phyloP scores from a whole-genome alignment of 1,140 invertebrate species.

The Drosophila parvula region DNA sequence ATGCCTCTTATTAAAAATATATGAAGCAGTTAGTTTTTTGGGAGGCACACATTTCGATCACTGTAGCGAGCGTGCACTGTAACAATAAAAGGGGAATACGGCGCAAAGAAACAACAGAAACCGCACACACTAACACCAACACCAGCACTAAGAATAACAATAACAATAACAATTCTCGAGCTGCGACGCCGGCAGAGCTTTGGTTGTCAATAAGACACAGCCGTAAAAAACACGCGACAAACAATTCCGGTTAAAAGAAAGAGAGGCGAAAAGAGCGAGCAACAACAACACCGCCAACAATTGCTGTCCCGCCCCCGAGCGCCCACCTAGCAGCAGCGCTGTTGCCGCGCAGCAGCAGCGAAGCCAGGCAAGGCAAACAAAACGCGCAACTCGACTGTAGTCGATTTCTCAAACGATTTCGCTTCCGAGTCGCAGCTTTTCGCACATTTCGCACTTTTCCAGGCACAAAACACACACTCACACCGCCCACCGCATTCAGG shows the following conservation, averaged over 20 bases:
- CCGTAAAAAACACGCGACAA: slow-evolving; percentile 64
- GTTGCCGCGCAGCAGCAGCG: slow-evolving; percentile 29
- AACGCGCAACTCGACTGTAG: slow-evolving; percentile 50
- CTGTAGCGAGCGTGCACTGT: not conserved
- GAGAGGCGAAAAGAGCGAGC: slow-evolving; percentile 35
- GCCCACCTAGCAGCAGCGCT: slow-evolving; percentile 32
- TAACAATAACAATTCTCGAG: slow-evolving; percentile 66
- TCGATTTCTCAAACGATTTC: slow-evolving; percentile 54
- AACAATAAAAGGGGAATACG: slow-evolving; percentile 43
- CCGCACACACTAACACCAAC: slow-evolving; percentile 53
- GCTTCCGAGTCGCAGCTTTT: slow-evolving; percentile 14
- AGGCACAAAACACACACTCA: slow-evolving; percentile 18
- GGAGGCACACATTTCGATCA: too few species aligned
- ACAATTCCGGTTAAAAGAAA: slow-evolving; percentile 57
- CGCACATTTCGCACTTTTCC: slow-evolving; percentile 53
- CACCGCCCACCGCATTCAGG: slow-evolving; percentile 30
- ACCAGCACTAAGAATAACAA: slow-evolving; percentile 51
- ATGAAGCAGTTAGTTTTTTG: too few species aligned
- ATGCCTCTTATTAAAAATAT: too few species aligned
- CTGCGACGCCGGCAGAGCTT: slow-evolving; percentile 26
- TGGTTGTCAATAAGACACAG: slow-evolving; percentile 60
- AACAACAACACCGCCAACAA: slow-evolving; percentile 41
- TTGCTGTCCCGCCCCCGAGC: slow-evolving; percentile 37
- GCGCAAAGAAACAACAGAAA: slow-evolving; percentile 27
- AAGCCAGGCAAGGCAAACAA: slow-evolving; percentile 59